Conservation (phyloP, 2,113 vertebrate species). For the Rhabdomys dilectus region DNA sequence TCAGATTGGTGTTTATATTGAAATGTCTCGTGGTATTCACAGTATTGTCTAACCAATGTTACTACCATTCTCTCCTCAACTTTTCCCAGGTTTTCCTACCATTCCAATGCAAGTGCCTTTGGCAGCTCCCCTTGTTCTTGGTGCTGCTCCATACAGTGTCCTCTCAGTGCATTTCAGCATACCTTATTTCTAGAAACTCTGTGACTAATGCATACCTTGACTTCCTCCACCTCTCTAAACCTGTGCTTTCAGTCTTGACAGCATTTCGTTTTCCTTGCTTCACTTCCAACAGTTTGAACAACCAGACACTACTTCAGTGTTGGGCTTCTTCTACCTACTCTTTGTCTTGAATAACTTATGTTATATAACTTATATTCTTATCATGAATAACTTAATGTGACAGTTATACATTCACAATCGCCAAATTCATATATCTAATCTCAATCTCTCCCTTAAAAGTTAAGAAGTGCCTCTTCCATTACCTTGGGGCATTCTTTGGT, state of each 20-base stretch:
- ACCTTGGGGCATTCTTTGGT: background rate
- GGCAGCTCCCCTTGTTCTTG: background rate
- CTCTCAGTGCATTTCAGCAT: background rate
- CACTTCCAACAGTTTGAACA: background rate
- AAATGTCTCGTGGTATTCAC: too few species aligned
- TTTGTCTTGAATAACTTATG: background rate
- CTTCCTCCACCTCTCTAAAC: background rate
- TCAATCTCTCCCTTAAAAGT: background rate
- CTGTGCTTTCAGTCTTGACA: background rate
- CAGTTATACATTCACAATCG: background rate
- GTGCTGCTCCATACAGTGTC: background rate
- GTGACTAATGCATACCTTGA: background rate
- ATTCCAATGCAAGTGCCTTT: background rate
- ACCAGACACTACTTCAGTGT: background rate
- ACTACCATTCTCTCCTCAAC: background rate
- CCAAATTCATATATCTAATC: background rate
- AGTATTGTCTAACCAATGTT: background rate
- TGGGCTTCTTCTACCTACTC: background rate
- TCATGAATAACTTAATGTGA: background rate
- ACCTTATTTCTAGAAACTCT: background rate
- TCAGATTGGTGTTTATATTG: too few species aligned
- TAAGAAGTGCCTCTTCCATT: background rate
- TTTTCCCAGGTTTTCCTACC: background rate
- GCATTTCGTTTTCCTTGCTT: background rate
- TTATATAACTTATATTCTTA: too few species aligned